Evolutionary conservation across 1,140 invertebrate species (phyloP).

Genomic region (Palaemon carinicauda): DNA sequence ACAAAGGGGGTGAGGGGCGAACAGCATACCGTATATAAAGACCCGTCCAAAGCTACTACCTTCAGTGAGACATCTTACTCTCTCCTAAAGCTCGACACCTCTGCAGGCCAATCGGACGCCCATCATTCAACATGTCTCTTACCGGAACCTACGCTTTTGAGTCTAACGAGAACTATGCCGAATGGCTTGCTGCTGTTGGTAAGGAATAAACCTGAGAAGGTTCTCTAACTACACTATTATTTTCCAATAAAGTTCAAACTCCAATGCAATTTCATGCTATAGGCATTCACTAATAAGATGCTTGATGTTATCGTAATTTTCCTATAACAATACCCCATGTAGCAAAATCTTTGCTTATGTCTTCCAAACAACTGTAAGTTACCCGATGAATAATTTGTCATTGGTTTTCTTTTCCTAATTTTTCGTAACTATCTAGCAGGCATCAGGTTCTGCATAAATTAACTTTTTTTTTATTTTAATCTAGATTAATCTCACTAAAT

Average conservation of each 20-base stretch:
- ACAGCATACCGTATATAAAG: background rate
- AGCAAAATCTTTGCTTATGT: background rate
- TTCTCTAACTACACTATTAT: too few species aligned
- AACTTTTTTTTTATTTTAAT: too few species aligned
- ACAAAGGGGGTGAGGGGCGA: background rate
- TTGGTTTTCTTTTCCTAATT: too few species aligned
- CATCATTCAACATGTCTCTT: slow-evolving; percentile 27
- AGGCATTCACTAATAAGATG: background rate
- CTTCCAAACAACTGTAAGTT: too few species aligned
- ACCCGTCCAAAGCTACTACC: background rate
- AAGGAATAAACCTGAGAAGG: background rate
- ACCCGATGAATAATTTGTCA: too few species aligned
- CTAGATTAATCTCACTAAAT: too few species aligned
- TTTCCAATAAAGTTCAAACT: background rate
- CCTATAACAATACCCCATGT: too few species aligned
- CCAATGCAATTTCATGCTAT: background rate
- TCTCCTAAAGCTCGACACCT: background rate
- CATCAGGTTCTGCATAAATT: too few species aligned
- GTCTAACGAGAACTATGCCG: slow-evolving; percentile 27
- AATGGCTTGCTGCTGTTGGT: slow-evolving; percentile 38
- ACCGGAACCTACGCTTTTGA: slow-evolving; percentile 13
- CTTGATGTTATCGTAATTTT: too few species aligned
- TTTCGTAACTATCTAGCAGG: too few species aligned
- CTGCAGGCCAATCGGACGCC: background rate
- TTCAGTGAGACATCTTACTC: background rate